phyloP scores from a whole-genome alignment of 2,797 vertebrate genomes.

The Falco cherrug region DNA sequence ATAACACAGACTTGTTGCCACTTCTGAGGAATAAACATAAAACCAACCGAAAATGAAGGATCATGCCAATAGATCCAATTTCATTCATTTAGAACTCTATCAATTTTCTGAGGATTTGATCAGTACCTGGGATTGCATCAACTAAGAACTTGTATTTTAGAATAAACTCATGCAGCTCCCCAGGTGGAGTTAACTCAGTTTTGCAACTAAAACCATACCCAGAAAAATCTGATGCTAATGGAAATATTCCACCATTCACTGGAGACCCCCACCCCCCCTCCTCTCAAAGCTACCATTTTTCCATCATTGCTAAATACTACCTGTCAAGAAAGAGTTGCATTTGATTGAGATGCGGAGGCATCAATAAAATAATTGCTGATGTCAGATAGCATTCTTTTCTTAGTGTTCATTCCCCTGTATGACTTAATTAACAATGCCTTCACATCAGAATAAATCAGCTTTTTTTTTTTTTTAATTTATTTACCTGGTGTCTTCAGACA shows the following conservation, averaged over 20 bases:
- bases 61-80: not conserved
- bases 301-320: slow-evolving; percentile 45
- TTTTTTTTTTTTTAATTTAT: not conserved
- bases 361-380: slow-evolving; percentile 64
- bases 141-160: not conserved
- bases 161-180: not conserved
- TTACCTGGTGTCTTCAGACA: not conserved
- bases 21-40: not conserved
- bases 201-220: not conserved
- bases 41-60: not conserved
- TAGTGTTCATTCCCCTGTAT: not conserved
- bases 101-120: not conserved
- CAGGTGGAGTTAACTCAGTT: not conserved
- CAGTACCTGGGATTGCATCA: not conserved
- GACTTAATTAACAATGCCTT: slow-evolving; percentile 45
- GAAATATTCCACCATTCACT: slow-evolving; percentile 4
- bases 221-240: not conserved
- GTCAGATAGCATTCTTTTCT: slow-evolving; percentile 43
- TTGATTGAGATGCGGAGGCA: slow-evolving; percentile 62
- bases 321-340: slow-evolving; percentile 28
- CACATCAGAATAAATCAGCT: not conserved
- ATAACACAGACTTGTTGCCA: not conserved
- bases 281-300: slow-evolving; percentile 29
- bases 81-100: not conserved
- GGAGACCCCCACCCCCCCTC: slow-evolving; percentile 13